Base-by-base conservation (phyloP, 2,888 invertebrate species). In the Nemotelus nigrinus region DNA sequence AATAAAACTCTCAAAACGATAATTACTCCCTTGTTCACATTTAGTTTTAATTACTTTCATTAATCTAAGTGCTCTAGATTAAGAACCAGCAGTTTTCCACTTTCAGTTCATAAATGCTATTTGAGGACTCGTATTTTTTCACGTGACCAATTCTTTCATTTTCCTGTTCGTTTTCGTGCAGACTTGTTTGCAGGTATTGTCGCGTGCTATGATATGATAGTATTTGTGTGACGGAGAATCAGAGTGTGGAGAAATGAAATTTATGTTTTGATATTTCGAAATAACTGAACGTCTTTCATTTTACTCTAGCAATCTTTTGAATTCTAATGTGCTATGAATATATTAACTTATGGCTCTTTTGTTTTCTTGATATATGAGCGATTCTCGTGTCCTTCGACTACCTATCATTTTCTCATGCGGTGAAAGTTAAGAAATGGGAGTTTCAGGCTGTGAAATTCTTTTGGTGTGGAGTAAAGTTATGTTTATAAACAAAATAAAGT, bases 21-120 rank as follows among this genome's bases (percentile, higher is more conserved):
- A 78, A 78, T 78, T 78, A 77, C 55, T 78, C 78, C 80, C 80
- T 67, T 80, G 80, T 80, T 76, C 79, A 70, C 79, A 81, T 80
- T 80, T 80, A 81, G 78, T 82, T 80, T 81, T 80, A 79, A 79
- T 79, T 77, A 81, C 80, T 80, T 82, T 82, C 82, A 81, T 82
- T 82, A 81, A 81, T 80, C 80, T 81, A 82, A 82, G 82, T 82
- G 81, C 80, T 80, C 76, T 57, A 71, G 77, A 77, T 77, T 77
- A 77, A 77, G 67, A 63, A 77, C 70, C 71, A 70, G 63, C 47
- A 64, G 60, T 45, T 39, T 60, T 48, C 77, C 64, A 77, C 68
- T 70, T 63, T 58, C 60, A 72, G 47, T 72, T 53, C 10, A 53
- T 63, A 39, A 63, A 25, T 25, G 25, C 25, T 45, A 5, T 43